Evolutionary conservation across 1,140 invertebrate genomes (phyloP), one percentile per base, ranked within the genome.

Genomic region (Listronotus bonariensis): DNA sequence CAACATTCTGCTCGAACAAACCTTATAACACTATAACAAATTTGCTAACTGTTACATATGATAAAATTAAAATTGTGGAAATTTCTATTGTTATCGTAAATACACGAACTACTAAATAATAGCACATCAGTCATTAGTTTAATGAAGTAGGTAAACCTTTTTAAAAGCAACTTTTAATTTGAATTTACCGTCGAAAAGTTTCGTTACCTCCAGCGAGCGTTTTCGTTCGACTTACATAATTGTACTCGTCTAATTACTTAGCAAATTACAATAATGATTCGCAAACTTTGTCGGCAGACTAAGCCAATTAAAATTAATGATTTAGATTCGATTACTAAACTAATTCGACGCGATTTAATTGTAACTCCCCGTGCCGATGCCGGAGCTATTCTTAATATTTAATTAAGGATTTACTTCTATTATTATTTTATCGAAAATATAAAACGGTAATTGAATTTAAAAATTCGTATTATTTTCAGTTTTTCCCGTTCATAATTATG

Each of bases 301-400:
- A 67, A 65, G 65, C 68, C 71, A 72, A 72, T 72, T 72, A 72
- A 72, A 72, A 70, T 72, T 72, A 72, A 72, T 72, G 71, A 72
- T 67, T 72, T 67, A 68, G 71, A 66, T 72, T 72, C 71, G 71
- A 72, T 72, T 72, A 70, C 68, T 64, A 64, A 65, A 61, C 64
- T 63, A 67, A 72, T 69, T 64, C 68, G 65, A 66, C 52, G 63
- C 54, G 62, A 61, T 64, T 72, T 68, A 68, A 68, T 68, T 68
- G 60, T 36, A 36, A 36, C 34, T 36, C 34, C 34, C 34, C 34
- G 34, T 58, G 54, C 60, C 56, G 55, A 56, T 57, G 51, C 66
- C 38, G 48, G 17, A 49, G 49, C 60, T 34, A 42, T 55, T 55
- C 53, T 55, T 55, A 41, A 41, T 55, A 42, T 55, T 42, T 55